Conservation (phyloP, 2,797 vertebrate genomes). For the Taeniopygia guttata region DNA sequence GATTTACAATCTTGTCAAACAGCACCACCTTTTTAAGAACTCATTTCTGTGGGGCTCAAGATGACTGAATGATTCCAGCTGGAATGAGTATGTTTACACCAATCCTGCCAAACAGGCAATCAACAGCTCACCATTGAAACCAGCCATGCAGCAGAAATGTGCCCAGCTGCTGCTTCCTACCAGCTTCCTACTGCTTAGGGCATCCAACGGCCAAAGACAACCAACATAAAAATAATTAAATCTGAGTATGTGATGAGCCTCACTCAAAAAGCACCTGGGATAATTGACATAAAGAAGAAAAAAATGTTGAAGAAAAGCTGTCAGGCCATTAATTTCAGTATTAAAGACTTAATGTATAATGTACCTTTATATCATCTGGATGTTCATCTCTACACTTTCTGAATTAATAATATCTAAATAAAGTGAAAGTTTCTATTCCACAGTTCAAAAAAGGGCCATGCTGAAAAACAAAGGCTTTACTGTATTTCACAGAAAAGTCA, state of each 20-base stretch:
- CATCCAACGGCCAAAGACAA: background rate
- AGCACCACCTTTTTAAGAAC: background rate
- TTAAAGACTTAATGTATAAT: background rate
- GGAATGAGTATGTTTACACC: background rate
- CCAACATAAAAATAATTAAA: background rate
- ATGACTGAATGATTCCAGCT: background rate
- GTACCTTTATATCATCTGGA: background rate
- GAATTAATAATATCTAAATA: background rate
- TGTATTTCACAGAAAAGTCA: background rate
- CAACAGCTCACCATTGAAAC: background rate
- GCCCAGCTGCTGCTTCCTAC: background rate
- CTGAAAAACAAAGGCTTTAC: background rate
- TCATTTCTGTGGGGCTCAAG: background rate
- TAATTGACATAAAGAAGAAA: background rate
- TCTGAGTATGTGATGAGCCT: background rate
- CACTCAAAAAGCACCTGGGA: background rate
- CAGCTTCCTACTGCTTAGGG: background rate
- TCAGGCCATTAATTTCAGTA: background rate
- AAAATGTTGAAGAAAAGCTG: background rate
- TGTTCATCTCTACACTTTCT: background rate
- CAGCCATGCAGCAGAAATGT: background rate
- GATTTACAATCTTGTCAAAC: background rate
- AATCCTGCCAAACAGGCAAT: background rate
- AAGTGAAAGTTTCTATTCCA: background rate
- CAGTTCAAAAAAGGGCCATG: background rate